Percentiles rank a stretch among this genome's conserved stretches.
These are phyloP conservation scores for Troides oblongomaculatus DNA, from an alignment of 2,888 invertebrate genomes.

Conservation along the genomic window DNA sequence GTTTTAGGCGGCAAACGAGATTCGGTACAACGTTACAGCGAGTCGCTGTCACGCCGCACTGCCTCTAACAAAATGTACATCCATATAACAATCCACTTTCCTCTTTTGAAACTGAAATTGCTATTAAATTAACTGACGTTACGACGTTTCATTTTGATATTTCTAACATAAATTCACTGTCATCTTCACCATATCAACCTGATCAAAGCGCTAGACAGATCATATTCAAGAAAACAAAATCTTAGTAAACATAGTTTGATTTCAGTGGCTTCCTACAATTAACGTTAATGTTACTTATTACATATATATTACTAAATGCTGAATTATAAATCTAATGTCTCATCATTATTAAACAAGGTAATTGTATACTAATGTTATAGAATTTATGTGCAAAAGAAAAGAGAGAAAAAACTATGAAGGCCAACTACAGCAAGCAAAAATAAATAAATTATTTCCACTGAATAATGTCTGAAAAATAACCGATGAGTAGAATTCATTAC, in stretches of 20 bases:
- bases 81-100: conserved; percentile 3
- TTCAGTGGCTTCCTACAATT: too few relatives aligned
- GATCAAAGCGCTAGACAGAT: too few relatives aligned
- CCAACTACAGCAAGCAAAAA: not conserved
- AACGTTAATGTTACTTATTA: too few relatives aligned
- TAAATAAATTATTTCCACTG: not conserved
- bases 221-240: too few relatives aligned
- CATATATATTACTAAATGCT: too few relatives aligned
- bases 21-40: conserved; percentile 17
- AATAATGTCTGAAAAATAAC: not conserved
- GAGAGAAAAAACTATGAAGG: too few relatives aligned
- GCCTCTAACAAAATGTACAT: conserved; percentile 15
- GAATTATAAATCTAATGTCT: too few relatives aligned
- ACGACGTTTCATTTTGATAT: not conserved
- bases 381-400: too few relatives aligned
- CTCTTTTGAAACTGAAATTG: conserved; percentile 5
- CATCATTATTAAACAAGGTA: too few relatives aligned
- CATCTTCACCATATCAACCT: not conserved
- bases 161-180: not conserved
- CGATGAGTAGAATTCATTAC: not conserved
- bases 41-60: conserved; percentile 19
- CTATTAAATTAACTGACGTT: not conserved
- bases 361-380: too few relatives aligned
- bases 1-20: conserved; percentile 22
- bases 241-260: too few relatives aligned